Base-by-base conservation (phyloP, 1,140 invertebrate genomes). In the Luehdorfia chinensis region DNA sequence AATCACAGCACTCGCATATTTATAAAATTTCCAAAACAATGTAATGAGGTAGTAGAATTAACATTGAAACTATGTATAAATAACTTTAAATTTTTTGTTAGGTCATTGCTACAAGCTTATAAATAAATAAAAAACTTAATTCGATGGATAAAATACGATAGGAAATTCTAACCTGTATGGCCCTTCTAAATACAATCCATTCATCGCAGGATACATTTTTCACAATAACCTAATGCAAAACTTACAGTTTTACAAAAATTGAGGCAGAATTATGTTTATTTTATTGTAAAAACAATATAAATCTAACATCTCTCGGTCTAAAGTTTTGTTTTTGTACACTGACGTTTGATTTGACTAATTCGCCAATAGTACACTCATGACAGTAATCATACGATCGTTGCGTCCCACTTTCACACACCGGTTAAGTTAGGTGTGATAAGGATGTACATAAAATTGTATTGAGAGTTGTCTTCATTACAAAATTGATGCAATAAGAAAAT, bases 321-420 rank as follows among this genome's bases (percentile, higher is more conserved):
- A 65, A 55, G 56, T 68, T 75, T 72, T 79, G 76, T 80, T 83
- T 76, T 83, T 63, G 49, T 70, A 32, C 33, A 59, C 69, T 78
- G 76, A 80, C 78, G 66, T 78, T 63, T 51, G 16, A 27, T 30
- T 55, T 47, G 45, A 66, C 74, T 51, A 15, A 27, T 30, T 55
- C 49, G 45, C 67, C 74, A 73, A 73, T 76, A 47, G 59, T 64
- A 59, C 58, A 66, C 51, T 53, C 33, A 52, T 69, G 75, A 75
- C 67, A 23, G 70, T n/a, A 62, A 84, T 84, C 79, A 66, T 84
- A 84, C 75, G 79, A 84, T 84, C 55, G 5, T 34, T 21, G 55
- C 28, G n/a, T 73, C 74, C 55, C 50, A 3, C 36, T 72, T 50
- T 4, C 37, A 46, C 64, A 4, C 9, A 18, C 19, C 25, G 9